Conservation (phyloP, 92 coral and sea anemone genomes). For the Heteractis magnifica region DNA sequence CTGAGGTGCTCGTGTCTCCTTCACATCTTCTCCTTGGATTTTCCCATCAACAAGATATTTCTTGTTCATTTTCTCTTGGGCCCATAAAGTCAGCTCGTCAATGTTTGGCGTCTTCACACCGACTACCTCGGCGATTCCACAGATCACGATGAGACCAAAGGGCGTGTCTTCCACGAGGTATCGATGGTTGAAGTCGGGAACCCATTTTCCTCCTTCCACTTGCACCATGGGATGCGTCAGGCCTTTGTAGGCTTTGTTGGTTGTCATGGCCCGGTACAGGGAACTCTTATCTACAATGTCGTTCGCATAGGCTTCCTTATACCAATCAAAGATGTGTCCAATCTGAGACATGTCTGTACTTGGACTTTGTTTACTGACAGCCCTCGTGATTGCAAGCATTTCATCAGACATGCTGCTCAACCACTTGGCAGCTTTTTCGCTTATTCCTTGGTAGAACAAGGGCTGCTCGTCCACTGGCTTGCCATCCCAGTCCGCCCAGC, state of each 20-base stretch:
- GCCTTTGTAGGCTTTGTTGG: conserved; percentile 46
- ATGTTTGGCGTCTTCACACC: conserved; percentile 52
- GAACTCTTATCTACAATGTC: conserved; percentile 36
- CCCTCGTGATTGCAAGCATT: conserved; percentile 34
- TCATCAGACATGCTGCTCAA: conserved; percentile 57
- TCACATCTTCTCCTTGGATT: conserved; percentile 48
- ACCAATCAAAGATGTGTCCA: conserved; percentile 15
- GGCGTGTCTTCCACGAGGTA: conserved; percentile 58
- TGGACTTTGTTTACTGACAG: conserved; percentile 22
- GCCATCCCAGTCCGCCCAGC: conserved; percentile 77
- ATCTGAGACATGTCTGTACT: conserved; percentile 44
- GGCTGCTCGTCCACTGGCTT: conserved; percentile 60
- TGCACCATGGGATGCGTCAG: conserved; percentile 48
- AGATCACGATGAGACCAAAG: conserved; percentile 42
- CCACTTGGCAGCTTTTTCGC: conserved; percentile 43
- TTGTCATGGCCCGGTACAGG: conserved; percentile 30
- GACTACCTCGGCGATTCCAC: conserved; percentile 52
- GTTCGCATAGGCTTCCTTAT: conserved; percentile 17
- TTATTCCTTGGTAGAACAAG: conserved; percentile 57
- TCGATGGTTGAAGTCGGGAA: conserved; percentile 44
- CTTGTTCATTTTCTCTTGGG: conserved; percentile 40
- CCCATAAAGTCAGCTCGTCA: conserved; percentile 44
- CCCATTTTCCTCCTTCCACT: conserved; percentile 39
- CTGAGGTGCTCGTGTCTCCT: conserved; percentile 56
- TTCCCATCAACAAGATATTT: conserved; percentile 45